A percentile compares a stretch with the other conserved stretches of the same genome.
phyloP scores from a whole-genome alignment of 2,888 invertebrate genomes.

The Melolontha melolontha region DNA sequence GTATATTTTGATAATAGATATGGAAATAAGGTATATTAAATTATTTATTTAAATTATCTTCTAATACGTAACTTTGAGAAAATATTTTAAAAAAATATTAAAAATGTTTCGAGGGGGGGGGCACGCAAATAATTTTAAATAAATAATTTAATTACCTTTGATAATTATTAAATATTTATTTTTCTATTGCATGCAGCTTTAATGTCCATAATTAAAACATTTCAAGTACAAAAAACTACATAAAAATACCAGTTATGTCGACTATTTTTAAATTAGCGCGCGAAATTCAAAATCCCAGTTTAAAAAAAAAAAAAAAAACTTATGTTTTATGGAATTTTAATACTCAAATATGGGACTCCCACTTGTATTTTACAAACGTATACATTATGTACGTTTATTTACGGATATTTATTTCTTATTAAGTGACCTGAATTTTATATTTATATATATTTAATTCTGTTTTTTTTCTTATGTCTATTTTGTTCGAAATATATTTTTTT shows the following conservation, averaged over 20 bases:
- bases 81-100: too few relatives aligned
- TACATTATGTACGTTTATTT: not conserved
- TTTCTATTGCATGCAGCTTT: conserved; percentile 40
- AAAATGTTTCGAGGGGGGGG: too few relatives aligned
- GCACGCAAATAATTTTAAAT: not conserved
- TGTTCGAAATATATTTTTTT: conserved; percentile 20
- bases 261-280: not conserved
- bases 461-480: conserved; percentile 21
- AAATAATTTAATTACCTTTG: not conserved
- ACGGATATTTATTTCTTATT: not conserved
- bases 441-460: conserved; percentile 7
- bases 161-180: conserved; percentile 25
- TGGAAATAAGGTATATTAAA: too few relatives aligned
- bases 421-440: conserved; percentile 17
- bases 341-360: too few relatives aligned
- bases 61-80: too few relatives aligned
- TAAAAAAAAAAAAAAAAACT: not conserved
- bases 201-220: conserved; percentile 14
- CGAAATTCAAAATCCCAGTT: conserved; percentile 2
- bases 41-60: too few relatives aligned
- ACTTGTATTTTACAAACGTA: conserved; percentile 1
- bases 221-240: conserved; percentile 36
- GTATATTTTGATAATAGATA: too few relatives aligned
- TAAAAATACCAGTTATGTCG: conserved; percentile 10
- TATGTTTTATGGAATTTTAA: not conserved